These are phyloP conservation scores for Achlya flavicornis DNA, from an alignment of 2,888 invertebrate genomes.

Conservation along the genomic window DNA sequence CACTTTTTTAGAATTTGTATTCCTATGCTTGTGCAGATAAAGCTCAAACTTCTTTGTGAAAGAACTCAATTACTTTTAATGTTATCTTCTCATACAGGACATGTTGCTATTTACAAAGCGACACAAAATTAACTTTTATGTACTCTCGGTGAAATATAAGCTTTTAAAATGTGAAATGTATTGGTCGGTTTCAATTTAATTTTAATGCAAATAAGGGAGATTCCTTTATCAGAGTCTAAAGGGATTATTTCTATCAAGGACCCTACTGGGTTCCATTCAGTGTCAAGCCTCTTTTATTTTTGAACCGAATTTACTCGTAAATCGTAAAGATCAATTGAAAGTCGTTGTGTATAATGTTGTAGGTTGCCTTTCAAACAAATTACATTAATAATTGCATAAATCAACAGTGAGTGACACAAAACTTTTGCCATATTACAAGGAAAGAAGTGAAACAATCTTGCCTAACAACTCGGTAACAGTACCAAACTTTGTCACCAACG, in stretches of 20 bases:
- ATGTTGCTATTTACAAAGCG: constrained; percentile 63
- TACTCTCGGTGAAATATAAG: constrained; percentile 38
- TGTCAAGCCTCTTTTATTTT: background rate
- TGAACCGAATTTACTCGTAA: background rate
- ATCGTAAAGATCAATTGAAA: background rate
- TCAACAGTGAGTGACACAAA: background rate
- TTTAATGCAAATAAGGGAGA: constrained; percentile 13
- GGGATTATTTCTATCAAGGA: background rate
- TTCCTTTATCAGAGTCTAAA: background rate
- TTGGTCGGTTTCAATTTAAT: constrained; percentile 27
- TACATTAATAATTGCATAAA: background rate
- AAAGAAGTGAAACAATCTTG: constrained; percentile 6
- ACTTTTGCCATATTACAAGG: background rate
- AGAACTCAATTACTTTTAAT: constrained; percentile 72
- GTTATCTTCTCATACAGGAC: constrained; percentile 73
- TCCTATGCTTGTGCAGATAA: constrained; percentile 36
- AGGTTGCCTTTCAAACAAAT: background rate
- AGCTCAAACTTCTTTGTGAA: constrained; percentile 43
- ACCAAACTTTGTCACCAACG: constrained; percentile 37
- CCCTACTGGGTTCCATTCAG: background rate
- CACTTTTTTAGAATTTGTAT: constrained; percentile 26
- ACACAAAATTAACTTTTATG: constrained; percentile 73
- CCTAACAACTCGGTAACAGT: background rate
- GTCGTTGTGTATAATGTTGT: background rate
- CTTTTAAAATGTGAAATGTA: constrained; percentile 28